Percentiles rank a stretch among this genome's conserved stretches.
phyloP scores from a whole-genome alignment of 2,888 invertebrate species.

The Coremacera marginata region DNA sequence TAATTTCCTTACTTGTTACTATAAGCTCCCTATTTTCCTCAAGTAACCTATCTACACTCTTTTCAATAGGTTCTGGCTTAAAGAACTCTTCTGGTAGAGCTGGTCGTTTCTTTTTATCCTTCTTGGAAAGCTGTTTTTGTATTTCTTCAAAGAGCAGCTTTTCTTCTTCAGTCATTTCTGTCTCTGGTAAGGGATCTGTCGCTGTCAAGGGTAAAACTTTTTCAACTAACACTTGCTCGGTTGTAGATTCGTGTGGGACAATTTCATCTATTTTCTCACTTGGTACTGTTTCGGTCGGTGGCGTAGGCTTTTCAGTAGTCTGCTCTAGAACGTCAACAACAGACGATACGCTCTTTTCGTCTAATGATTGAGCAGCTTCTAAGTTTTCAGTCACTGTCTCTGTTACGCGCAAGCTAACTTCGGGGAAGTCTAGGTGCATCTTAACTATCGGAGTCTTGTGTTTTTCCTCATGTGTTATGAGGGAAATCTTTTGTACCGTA shows the following conservation, averaged over 20 bases:
- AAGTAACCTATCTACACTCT: constrained; percentile 34
- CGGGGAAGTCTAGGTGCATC: constrained; percentile 74
- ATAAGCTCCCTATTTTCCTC: constrained; percentile 44
- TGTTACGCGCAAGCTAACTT: constrained; percentile 64
- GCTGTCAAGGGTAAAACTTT: neutral
- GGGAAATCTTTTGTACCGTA: constrained; percentile 71
- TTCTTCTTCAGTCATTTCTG: constrained; percentile 65
- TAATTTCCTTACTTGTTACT: constrained; percentile 38
- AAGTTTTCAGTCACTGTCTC: constrained; percentile 63
- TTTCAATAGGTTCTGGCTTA: constrained; percentile 50
- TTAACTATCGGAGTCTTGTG: constrained; percentile 76
- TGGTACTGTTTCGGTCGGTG: neutral
- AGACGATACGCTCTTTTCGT: constrained; percentile 47
- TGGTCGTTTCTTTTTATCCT: constrained; percentile 67
- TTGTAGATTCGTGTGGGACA: constrained; percentile 33
- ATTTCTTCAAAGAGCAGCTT: constrained; percentile 62
- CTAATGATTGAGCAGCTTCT: constrained; percentile 51
- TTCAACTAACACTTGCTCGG: constrained; percentile 40
- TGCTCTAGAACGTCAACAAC: constrained; percentile 41
- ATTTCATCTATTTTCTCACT: constrained; percentile 28
- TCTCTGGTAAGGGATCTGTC: constrained; percentile 16
- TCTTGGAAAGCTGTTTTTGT: constrained; percentile 64
- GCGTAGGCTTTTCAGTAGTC: neutral
- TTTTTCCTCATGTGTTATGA: constrained; percentile 81
- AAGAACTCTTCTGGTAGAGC: constrained; percentile 66